Evolutionary conservation across 2,888 invertebrate genomes (phyloP), one percentile per base, ranked within the genome.

Genomic region (Lasius platythorax): DNA sequence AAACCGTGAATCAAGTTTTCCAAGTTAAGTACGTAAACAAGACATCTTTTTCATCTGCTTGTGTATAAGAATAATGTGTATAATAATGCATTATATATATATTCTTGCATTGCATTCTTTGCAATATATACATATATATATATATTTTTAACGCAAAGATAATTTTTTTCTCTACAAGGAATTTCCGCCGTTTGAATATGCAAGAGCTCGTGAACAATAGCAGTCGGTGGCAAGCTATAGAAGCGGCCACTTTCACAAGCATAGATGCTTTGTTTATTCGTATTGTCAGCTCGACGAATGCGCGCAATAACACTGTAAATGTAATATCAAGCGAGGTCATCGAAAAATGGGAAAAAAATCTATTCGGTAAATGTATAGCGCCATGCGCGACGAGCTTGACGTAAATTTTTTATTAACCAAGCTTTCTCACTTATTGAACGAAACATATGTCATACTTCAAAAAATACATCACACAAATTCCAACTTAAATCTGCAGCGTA

Each of bases 341-440:
- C 23, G 23, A 50, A 53, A 66, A 76, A 66, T 50, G 28, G 63
- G 8, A 53, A 53, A 63, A 63, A 75, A 75, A n/a, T 46, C 2
- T 18, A 53, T 15, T 46, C n/a, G n/a, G 2, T n/a, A 61, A 75
- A 63, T 9, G 33, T 33, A 37, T 37, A 30, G 12, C 30, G 12
- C n/a, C 40, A 12, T 12, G 30, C 9, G 12, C 58, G 1, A 43
- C 40, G 15, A n/a, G 18, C 33, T 23, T 11, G 15, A 33, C 33
- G 23, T 15, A 50, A 50, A 50, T 64, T 50, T 33, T 50, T 64
- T 30, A n/a, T 18, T 37, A 30, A 30, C n/a, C 64, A 46, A 5
- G 23, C 50, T 33, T 50, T 12, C 1, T 15, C 23, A 15, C 18
- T 58, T 40, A 53, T 18, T 18, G 12, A 28, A 33, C 15, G 3